Conservation (phyloP, 1,140 invertebrate genomes). For the roundworm (Caenorhabditis elegans) region DNA sequence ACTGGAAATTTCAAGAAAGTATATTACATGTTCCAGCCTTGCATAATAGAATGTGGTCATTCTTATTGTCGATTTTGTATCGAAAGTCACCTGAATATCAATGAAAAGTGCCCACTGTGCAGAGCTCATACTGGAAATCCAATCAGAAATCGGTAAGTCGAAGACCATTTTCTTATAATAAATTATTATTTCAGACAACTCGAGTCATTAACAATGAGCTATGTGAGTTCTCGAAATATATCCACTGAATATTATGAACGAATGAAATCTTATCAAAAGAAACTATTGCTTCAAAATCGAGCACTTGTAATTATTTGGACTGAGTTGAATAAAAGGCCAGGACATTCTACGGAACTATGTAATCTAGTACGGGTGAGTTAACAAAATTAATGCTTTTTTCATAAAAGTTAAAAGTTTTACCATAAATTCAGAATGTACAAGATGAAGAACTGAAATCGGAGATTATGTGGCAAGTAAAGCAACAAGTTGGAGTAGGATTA, state of each 20-base stretch:
- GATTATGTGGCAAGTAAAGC: not conserved
- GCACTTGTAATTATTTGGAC: not conserved
- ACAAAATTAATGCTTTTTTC: no score
- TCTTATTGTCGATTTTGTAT: not conserved
- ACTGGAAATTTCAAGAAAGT: no score
- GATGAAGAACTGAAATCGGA: slow-evolving; percentile 12
- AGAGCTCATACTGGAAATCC: not conserved
- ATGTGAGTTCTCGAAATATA: not conserved
- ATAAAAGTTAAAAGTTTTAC: not conserved
- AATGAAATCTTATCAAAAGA: not conserved
- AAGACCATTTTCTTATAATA: not conserved
- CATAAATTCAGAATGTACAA: not conserved
- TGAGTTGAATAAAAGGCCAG: not conserved
- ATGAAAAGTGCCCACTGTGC: slow-evolving; percentile 1
- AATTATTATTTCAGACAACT: slow-evolving; percentile 23
- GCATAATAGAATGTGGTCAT: not conserved
- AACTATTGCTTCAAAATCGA: not conserved
- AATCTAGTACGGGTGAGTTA: not conserved
- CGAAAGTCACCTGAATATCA: slow-evolving; percentile 16
- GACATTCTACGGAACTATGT: not conserved
- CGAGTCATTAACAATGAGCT: not conserved
- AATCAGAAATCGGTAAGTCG: slow-evolving; percentile 1
- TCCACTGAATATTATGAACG: not conserved
- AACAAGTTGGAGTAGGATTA: not conserved
- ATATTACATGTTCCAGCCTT: slow-evolving; percentile 4